Evolutionary conservation across 2,888 invertebrate species (phyloP).

Genomic region (Linyphia triangularis): DNA sequence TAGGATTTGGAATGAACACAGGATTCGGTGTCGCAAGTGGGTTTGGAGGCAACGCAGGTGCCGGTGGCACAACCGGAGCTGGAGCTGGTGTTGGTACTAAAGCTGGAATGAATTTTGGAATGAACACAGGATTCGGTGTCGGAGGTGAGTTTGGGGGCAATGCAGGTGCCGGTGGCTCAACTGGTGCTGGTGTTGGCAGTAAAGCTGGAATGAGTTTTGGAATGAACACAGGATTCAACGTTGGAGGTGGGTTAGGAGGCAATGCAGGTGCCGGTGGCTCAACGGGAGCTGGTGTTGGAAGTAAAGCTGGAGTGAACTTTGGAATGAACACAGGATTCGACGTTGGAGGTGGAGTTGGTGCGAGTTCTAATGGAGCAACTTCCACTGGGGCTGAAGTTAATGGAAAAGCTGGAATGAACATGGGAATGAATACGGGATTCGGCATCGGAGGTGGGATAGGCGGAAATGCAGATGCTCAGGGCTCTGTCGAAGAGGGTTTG

Average conservation of each 20-base stretch:
- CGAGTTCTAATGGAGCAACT: background rate
- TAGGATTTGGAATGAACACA: background rate
- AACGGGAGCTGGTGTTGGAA: background rate
- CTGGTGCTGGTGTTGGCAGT: background rate
- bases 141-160: background rate
- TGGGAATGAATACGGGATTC: background rate
- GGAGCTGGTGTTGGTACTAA: background rate
- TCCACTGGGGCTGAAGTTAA: background rate
- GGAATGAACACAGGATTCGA: background rate
- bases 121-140: background rate
- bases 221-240: background rate
- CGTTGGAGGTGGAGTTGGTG: background rate
- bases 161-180: background rate
- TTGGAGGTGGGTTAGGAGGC: background rate
- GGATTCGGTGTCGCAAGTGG: background rate
- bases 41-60: background rate
- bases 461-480: background rate
- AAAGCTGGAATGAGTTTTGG: background rate
- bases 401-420: background rate
- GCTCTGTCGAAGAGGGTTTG: too few species aligned
- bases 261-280: slow-evolving; percentile 4
- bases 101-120: background rate
- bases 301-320: background rate
- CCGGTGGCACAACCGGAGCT: background rate
- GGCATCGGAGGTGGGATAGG: background rate